Conservation (phyloP, 1,140 invertebrate species). For the Dendrolimus punctatus region DNA sequence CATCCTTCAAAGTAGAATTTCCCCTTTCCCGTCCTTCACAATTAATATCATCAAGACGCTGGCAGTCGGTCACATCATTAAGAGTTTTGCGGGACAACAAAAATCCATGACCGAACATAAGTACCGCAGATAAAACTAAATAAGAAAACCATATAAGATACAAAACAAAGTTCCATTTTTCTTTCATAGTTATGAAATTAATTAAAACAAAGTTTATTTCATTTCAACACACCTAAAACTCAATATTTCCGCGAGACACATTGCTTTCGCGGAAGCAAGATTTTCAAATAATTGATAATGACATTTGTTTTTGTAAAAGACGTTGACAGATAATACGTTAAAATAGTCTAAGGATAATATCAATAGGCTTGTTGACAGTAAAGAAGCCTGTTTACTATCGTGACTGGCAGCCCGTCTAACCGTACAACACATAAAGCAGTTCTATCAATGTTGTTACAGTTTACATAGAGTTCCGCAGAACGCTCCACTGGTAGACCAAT, state of each 20-base stretch:
- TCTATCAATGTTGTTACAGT: too few species aligned
- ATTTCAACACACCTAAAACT: constrained; percentile 5
- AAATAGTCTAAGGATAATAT: too few species aligned
- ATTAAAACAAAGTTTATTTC: constrained; percentile 8
- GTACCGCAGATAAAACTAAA: constrained; percentile 78
- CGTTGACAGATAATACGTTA: too few species aligned
- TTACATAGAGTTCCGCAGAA: too few species aligned
- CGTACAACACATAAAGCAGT: too few species aligned
- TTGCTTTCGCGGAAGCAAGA: too few species aligned
- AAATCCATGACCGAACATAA: constrained; percentile 90
- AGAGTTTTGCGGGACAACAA: constrained; percentile 83
- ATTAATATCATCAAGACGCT: constrained; percentile 44
- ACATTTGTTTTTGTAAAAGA: too few species aligned
- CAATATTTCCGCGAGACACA: background rate
- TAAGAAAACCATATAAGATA: constrained; percentile 83
- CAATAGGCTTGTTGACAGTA: too few species aligned
- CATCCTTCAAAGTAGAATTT: constrained; percentile 16
- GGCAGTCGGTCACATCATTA: constrained; percentile 76
- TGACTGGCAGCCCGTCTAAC: too few species aligned
- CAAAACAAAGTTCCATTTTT: constrained; percentile 64
- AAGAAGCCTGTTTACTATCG: too few species aligned
- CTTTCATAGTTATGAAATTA: constrained; percentile 35
- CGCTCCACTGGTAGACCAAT: too few species aligned
- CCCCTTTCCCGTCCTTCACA: constrained; percentile 51
- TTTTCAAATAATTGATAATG: too few species aligned